Conservation (phyloP, 2,888 invertebrate genomes). For the Stenodera caucasica region DNA sequence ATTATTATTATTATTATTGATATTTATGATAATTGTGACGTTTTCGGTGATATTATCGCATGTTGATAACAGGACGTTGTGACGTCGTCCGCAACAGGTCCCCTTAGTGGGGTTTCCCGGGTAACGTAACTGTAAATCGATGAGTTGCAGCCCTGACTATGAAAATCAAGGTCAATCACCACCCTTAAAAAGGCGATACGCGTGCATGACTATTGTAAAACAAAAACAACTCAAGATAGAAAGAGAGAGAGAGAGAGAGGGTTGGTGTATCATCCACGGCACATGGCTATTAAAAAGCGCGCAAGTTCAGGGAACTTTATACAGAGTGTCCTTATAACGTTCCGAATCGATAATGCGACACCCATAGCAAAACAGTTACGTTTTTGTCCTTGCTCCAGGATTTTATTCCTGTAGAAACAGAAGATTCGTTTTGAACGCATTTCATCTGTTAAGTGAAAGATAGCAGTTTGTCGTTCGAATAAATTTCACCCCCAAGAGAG, state of each 20-base stretch:
- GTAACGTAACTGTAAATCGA: neutral
- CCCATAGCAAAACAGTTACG: neutral
- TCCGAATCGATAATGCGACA: neutral
- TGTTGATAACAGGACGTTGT: neutral
- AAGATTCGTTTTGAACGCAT: no score
- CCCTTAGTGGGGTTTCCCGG: neutral
- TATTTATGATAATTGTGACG: no score
- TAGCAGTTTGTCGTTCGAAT: no score
- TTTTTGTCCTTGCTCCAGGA: no score
- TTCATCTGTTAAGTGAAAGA: no score
- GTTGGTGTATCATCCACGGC: neutral
- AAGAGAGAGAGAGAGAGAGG: neutral
- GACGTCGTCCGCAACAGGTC: neutral
- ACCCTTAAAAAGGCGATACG: neutral
- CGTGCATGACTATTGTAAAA: no score
- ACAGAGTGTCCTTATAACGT: neutral
- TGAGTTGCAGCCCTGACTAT: constrained; percentile 1
- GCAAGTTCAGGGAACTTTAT: constrained; percentile 29
- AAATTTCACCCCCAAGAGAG: no score
- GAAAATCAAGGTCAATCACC: neutral
- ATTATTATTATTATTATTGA: no score
- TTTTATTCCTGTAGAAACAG: no score
- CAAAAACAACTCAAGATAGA: neutral
- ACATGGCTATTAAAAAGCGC: constrained; percentile 3
- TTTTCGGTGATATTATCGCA: no score